Evolutionary conservation across 2,113 vertebrate species (phyloP).

Genomic region (Takifugu flavidus): DNA sequence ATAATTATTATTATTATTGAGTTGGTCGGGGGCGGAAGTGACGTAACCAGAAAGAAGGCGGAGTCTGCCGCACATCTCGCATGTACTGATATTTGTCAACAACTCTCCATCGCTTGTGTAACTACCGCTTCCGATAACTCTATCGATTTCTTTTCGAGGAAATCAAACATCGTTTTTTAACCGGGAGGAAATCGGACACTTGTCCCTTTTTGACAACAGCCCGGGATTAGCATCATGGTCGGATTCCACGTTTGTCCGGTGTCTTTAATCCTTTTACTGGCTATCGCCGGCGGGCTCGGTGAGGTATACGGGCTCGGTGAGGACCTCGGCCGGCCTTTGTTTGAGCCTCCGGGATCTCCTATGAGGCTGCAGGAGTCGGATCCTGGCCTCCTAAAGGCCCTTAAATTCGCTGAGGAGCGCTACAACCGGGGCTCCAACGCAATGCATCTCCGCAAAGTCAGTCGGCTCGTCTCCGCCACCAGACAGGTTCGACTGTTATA

Average conservation of each 20-base stretch:
- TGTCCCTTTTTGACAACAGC: background rate
- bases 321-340: constrained; percentile 51
- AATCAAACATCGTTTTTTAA: background rate
- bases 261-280: constrained; percentile 29
- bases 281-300: constrained; percentile 37
- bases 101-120: constrained; percentile 13
- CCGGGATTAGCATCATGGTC: constrained; percentile 40
- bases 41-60: no score
- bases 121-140: background rate
- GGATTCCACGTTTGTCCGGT: constrained; percentile 9
- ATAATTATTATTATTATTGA: no score
- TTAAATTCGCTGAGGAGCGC: constrained; percentile 75
- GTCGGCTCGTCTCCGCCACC: constrained; percentile 68
- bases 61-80: no score
- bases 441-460: constrained; percentile 76
- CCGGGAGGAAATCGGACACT: background rate
- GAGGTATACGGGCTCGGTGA: constrained; percentile 47
- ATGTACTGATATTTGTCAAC: constrained; percentile 47
- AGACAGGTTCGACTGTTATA: constrained; percentile 67
- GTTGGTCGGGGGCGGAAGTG: no score
- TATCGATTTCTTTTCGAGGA: constrained; percentile 15
- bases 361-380: constrained; percentile 61
- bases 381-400: constrained; percentile 67
- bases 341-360: constrained; percentile 59
- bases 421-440: constrained; percentile 81